Conservation (phyloP, 2,113 vertebrate genomes). For the Laticauda colubrina region DNA sequence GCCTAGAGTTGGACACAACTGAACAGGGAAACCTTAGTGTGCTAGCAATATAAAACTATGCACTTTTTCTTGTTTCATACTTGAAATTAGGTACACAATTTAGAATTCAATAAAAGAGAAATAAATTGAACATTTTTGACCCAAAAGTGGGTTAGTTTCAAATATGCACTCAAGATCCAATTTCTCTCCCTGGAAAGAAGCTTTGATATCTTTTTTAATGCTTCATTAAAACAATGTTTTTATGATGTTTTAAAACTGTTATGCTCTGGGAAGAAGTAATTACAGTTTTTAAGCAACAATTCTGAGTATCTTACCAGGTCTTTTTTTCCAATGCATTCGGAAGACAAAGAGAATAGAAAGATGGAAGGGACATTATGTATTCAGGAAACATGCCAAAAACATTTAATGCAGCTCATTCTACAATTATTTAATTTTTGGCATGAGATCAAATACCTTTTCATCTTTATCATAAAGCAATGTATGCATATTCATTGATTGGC, state of each 20-base stretch:
- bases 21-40: background rate
- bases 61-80: background rate
- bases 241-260: background rate
- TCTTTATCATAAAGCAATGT: background rate
- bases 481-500: background rate
- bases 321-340: constrained; percentile 8
- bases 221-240: background rate
- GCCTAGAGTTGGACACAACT: background rate
- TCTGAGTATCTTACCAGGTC: constrained; percentile 22
- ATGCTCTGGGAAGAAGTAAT: constrained; percentile 12
- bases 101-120: background rate
- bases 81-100: background rate
- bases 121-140: background rate
- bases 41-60: background rate
- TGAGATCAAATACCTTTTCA: constrained; percentile 9
- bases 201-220: background rate
- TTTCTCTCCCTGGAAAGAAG: background rate
- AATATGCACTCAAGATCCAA: background rate
- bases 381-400: constrained; percentile 5
- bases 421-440: constrained; percentile 3
- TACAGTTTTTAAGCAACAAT: background rate
- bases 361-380: background rate
- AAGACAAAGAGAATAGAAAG: constrained; percentile 29
- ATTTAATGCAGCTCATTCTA: constrained; percentile 23
- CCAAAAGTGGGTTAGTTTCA: background rate